These are phyloP conservation scores for Pachyramphus minor DNA, from an alignment of 2,113 vertebrate genomes.

Conservation along the genomic window DNA sequence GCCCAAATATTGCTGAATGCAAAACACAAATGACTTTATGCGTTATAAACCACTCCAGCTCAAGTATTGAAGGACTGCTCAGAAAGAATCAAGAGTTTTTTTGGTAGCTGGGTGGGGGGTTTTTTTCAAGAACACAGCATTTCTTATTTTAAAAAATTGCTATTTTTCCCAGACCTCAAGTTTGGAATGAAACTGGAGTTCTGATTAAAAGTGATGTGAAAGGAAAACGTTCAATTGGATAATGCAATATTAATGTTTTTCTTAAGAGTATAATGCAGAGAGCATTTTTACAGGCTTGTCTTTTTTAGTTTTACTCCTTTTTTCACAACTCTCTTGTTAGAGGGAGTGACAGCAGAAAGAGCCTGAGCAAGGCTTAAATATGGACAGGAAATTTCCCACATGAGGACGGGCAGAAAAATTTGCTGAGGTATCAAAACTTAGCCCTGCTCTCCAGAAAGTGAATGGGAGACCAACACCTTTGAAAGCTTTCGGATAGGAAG, in stretches of 20 bases:
- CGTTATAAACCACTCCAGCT: background rate
- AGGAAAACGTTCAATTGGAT: slow-evolving; percentile 41
- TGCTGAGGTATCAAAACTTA: background rate
- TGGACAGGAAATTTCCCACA: slow-evolving; percentile 31
- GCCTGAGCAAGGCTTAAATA: background rate
- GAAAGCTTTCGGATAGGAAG: background rate
- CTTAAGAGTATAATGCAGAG: background rate
- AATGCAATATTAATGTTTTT: slow-evolving; percentile 18
- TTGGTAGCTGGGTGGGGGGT: background rate
- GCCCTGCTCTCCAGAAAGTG: background rate
- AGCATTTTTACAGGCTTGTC: background rate
- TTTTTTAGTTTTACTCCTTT: background rate
- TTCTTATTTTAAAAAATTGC: slow-evolving; percentile 10
- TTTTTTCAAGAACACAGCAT: background rate
- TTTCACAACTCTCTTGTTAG: background rate
- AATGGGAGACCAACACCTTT: slow-evolving; percentile 35
- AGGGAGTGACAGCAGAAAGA: background rate
- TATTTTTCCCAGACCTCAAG: slow-evolving; percentile 56
- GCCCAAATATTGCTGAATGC: background rate
- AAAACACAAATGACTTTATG: background rate
- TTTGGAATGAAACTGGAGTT: slow-evolving; percentile 15
- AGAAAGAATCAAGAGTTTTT: background rate
- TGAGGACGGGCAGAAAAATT: background rate
- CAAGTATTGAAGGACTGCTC: background rate
- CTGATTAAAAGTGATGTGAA: slow-evolving; percentile 59